phyloP scores from a whole-genome alignment of 2,797 vertebrate genomes.

The Danio tinwini region DNA sequence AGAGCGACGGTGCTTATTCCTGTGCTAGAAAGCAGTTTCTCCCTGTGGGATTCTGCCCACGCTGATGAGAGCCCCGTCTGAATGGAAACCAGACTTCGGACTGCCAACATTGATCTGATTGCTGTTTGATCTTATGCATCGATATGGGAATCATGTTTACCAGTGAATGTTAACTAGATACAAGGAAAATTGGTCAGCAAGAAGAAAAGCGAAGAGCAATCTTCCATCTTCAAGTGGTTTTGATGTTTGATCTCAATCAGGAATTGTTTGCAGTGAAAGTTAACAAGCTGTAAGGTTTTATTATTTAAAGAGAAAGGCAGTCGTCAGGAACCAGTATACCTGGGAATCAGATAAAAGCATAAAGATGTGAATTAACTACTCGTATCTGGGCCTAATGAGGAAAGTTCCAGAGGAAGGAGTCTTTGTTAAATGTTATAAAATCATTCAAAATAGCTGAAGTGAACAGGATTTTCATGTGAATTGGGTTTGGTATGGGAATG shows the following conservation, averaged over 20 bases:
- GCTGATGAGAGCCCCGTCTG: background rate
- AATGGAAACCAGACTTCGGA: conserved; percentile 10
- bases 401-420: too few species aligned
- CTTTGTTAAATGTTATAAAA: background rate
- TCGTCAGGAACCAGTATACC: background rate
- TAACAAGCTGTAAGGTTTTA: background rate
- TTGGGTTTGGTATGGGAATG: background rate
- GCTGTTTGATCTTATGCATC: conserved; percentile 14
- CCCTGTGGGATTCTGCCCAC: conserved; percentile 12
- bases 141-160: background rate
- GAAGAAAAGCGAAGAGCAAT: background rate
- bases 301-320: background rate
- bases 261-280: background rate
- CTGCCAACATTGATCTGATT: background rate
- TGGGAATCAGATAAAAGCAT: background rate
- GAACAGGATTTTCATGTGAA: background rate
- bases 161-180: conserved; percentile 11
- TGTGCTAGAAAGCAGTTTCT: background rate
- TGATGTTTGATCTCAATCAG: background rate
- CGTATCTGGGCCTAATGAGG: background rate
- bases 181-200: background rate
- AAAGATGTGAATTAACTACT: background rate
- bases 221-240: background rate
- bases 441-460: background rate
- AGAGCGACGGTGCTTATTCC: conserved; percentile 6